Conservation (phyloP, 2,888 invertebrate species). For the Drosophila tripunctata region DNA sequence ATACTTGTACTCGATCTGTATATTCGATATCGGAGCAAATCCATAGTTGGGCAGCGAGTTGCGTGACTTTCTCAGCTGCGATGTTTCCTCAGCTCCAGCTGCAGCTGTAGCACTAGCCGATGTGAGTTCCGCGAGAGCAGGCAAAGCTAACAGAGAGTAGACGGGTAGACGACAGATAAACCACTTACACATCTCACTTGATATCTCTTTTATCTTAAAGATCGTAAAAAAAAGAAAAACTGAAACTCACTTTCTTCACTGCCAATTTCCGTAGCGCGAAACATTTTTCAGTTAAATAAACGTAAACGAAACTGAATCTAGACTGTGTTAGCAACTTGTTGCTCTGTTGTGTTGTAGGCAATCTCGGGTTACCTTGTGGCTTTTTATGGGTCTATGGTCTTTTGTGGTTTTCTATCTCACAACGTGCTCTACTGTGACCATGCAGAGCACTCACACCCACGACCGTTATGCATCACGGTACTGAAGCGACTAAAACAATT, state of each 20-base stretch:
- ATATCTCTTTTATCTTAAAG: conserved; percentile 42
- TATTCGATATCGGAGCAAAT: conserved; percentile 60
- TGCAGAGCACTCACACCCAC: conserved; percentile 32
- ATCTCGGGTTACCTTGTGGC: conserved; percentile 57
- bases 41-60: conserved; percentile 71
- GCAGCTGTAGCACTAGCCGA: conserved; percentile 36
- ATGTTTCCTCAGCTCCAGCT: conserved; percentile 18
- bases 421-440: conserved; percentile 24
- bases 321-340: conserved; percentile 29
- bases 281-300: conserved; percentile 66
- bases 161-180: neutral
- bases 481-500: conserved; percentile 45
- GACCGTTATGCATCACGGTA: conserved; percentile 45
- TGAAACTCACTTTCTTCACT: conserved; percentile 81
- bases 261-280: conserved; percentile 74
- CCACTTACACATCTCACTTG: neutral
- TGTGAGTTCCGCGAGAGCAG: conserved; percentile 67
- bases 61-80: conserved; percentile 41
- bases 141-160: conserved; percentile 61
- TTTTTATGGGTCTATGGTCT: conserved; percentile 35
- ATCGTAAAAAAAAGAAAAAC: no score
- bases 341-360: conserved; percentile 10
- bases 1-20: conserved; percentile 73
- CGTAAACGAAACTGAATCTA: conserved; percentile 24
- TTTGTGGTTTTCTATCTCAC: conserved; percentile 41